These are phyloP conservation scores for Crotalus helleri DNA, from an alignment of 2,113 vertebrate species.

Conservation along the genomic window DNA sequence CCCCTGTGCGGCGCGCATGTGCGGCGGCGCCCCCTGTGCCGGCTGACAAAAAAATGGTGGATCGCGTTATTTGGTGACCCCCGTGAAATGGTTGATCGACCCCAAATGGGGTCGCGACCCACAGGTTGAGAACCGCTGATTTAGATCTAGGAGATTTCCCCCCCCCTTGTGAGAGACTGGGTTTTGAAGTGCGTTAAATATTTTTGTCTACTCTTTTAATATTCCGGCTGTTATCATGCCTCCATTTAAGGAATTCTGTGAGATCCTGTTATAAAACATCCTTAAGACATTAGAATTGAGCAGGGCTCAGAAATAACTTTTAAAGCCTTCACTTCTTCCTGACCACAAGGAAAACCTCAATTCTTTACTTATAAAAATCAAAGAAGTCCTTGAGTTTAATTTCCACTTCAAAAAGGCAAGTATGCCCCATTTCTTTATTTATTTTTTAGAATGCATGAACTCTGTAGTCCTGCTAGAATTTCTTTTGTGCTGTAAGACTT, in stretches of 20 bases:
- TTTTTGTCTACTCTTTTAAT: neutral
- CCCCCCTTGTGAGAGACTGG: neutral
- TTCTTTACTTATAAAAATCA: neutral
- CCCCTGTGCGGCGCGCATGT: too few species aligned
- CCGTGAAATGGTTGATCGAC: too few species aligned
- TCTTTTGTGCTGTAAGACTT: slow-evolving; percentile 5
- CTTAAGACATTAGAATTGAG: neutral
- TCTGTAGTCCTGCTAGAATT: neutral
- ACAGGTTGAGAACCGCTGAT: too few species aligned
- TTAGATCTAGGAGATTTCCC: neutral
- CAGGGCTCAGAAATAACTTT: neutral
- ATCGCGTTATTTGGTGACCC: too few species aligned
- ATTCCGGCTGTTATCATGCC: neutral
- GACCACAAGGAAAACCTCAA: neutral
- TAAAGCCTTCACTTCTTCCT: neutral
- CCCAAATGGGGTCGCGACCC: too few species aligned
- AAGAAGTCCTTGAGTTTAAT: neutral
- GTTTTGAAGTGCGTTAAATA: neutral
- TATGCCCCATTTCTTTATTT: neutral
- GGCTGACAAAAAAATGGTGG: too few species aligned
- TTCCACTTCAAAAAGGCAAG: neutral
- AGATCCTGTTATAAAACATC: neutral
- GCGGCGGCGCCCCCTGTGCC: too few species aligned
- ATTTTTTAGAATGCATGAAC: neutral
- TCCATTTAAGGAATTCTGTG: too few species aligned